Evolutionary conservation across 2,113 vertebrate genomes (phyloP).

Genomic region (Lampris megalopsis): DNA sequence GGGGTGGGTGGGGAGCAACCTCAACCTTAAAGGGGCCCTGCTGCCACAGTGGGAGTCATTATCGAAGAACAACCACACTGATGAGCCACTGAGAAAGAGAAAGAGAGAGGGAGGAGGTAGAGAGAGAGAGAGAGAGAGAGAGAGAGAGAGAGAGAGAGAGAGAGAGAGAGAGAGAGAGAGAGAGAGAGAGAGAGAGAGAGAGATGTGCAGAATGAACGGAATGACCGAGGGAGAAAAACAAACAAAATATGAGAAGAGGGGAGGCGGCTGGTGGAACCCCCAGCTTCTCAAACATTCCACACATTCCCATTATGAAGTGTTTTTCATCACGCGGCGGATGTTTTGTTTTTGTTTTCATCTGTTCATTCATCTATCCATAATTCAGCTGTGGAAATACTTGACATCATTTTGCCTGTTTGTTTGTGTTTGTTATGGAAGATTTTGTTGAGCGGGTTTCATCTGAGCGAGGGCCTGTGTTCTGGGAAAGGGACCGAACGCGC

Average conservation of each 20-base stretch:
- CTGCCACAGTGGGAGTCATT: slow-evolving; percentile 88
- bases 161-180: slow-evolving; percentile 17
- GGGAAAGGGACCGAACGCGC: background rate
- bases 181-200: slow-evolving; percentile 37
- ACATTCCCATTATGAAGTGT: slow-evolving; percentile 64
- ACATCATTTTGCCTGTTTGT: slow-evolving; percentile 53
- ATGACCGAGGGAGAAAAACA: slow-evolving; percentile 74
- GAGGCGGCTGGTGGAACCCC: slow-evolving; percentile 75
- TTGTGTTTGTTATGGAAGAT: slow-evolving; percentile 52
- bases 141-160: slow-evolving; percentile 34
- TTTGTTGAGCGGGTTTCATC: slow-evolving; percentile 45
- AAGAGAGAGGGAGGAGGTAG: slow-evolving; percentile 23
- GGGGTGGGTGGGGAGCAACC: slow-evolving; percentile 53
- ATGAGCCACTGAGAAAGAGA: slow-evolving; percentile 76
- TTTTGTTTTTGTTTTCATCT: slow-evolving; percentile 78
- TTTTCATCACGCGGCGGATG: slow-evolving; percentile 70
- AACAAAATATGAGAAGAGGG: slow-evolving; percentile 75
- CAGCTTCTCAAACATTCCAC: slow-evolving; percentile 74
- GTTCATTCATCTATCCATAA: slow-evolving; percentile 71
- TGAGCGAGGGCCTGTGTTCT: background rate
- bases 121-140: slow-evolving; percentile 35
- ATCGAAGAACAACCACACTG: slow-evolving; percentile 83
- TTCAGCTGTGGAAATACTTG: slow-evolving; percentile 57
- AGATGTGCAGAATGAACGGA: slow-evolving; percentile 50
- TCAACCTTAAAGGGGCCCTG: slow-evolving; percentile 85